Evolutionary conservation across 2,113 vertebrate genomes (phyloP).

Genomic region (Pterocles burchelli): DNA sequence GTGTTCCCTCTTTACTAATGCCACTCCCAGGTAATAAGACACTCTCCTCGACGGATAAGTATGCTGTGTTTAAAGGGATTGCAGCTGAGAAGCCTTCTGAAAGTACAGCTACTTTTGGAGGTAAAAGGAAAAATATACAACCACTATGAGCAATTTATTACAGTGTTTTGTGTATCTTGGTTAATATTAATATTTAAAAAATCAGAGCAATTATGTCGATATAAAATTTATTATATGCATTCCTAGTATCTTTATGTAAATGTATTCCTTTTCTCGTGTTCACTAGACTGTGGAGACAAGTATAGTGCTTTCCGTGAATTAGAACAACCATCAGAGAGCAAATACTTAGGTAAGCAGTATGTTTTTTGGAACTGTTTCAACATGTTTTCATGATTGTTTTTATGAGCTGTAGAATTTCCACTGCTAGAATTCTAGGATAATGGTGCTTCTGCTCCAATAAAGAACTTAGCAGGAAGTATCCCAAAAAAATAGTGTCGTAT

Average conservation of each 20-base stretch:
- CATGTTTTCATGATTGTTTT: background rate
- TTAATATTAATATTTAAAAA: background rate
- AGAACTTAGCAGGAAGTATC: background rate
- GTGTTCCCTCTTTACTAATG: constrained; percentile 86
- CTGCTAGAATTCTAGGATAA: background rate
- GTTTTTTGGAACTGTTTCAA: background rate
- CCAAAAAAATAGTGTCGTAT: background rate
- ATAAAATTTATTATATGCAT: background rate
- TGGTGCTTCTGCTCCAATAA: background rate
- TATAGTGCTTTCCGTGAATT: constrained; percentile 96
- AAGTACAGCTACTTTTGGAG: constrained; percentile 80
- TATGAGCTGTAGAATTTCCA: background rate
- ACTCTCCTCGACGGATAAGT: constrained; percentile 85
- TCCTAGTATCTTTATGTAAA: background rate
- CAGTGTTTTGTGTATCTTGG: background rate
- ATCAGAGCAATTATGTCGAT: background rate
- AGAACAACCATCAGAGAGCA: constrained; percentile 86
- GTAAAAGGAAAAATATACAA: constrained; percentile 71
- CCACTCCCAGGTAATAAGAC: constrained; percentile 86
- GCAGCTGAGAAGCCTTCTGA: constrained; percentile 85
- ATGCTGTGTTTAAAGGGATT: constrained; percentile 95
- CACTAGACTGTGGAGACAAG: constrained; percentile 88
- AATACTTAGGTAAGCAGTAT: constrained; percentile 85
- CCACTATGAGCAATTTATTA: background rate
- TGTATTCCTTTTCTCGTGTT: constrained; percentile 15